A percentile compares a stretch with the other conserved stretches of the same genome.
Conservation (phyloP, 2,888 invertebrate species). For the Caprella mutica region DNA sequence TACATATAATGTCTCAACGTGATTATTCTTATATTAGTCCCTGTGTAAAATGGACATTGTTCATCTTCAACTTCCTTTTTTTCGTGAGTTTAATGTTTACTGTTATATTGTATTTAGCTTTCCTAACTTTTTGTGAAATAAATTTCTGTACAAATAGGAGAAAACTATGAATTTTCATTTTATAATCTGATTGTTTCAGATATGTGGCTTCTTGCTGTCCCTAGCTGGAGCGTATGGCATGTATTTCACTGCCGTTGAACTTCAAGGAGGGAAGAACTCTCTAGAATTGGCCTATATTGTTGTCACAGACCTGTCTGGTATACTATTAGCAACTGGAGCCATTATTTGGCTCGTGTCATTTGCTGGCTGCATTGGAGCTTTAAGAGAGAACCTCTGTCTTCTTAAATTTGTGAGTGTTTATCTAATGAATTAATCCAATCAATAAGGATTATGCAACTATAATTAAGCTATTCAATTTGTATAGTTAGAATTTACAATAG, state of each 20-base stretch:
- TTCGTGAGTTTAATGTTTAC: constrained; percentile 56
- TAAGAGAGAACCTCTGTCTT: constrained; percentile 42
- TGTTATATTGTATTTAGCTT: background rate
- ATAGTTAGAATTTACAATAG: background rate
- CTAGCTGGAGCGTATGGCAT: constrained; percentile 30
- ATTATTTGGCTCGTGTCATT: constrained; percentile 42
- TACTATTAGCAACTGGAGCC: constrained; percentile 40
- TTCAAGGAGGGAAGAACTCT: constrained; percentile 18
- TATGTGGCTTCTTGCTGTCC: constrained; percentile 23
- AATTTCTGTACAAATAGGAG: background rate
- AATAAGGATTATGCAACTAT: background rate
- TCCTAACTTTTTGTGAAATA: background rate
- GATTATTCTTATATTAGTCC: constrained; percentile 58
- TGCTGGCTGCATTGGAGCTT: constrained; percentile 43
- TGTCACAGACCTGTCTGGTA: constrained; percentile 40
- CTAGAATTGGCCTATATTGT: constrained; percentile 40
- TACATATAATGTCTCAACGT: constrained; percentile 15
- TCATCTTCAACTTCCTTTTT: constrained; percentile 75
- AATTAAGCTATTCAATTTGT: background rate
- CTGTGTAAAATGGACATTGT: constrained; percentile 80
- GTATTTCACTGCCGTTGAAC: constrained; percentile 29
- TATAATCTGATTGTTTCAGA: background rate
- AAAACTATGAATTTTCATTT: background rate
- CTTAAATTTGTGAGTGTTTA: constrained; percentile 37
- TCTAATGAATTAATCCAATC: background rate